Conservation (phyloP, 2,797 vertebrate species). For the Avahi laniger region DNA sequence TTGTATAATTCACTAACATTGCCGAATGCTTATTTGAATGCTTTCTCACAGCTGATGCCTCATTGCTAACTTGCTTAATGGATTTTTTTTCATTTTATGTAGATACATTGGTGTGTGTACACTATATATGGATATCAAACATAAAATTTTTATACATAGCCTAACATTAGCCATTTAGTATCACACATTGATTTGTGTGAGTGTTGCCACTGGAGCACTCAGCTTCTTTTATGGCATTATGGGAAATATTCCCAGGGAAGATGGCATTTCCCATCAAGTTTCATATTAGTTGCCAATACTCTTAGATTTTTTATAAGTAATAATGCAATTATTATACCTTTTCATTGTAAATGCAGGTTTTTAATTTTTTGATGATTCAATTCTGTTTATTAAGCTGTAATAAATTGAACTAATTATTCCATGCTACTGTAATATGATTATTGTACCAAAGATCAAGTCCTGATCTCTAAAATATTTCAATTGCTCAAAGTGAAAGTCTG, state of each 20-base stretch:
- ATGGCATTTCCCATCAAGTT: constrained; percentile 52
- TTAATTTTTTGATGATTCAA: constrained; percentile 20
- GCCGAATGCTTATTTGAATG: constrained; percentile 25
- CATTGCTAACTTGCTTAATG: constrained; percentile 56
- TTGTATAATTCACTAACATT: background rate
- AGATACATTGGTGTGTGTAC: constrained; percentile 46
- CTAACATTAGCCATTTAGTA: constrained; percentile 52
- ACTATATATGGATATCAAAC: constrained; percentile 65
- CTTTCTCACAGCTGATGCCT: background rate
- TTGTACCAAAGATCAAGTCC: background rate
- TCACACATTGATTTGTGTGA: constrained; percentile 67
- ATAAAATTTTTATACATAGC: constrained; percentile 69
- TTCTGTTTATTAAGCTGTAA: constrained; percentile 36
- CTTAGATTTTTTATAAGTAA: constrained; percentile 31
- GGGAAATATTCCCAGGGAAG: constrained; percentile 72
- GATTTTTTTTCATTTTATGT: constrained; percentile 51
- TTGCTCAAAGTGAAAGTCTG: background rate
- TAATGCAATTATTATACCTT: constrained; percentile 8
- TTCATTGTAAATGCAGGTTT: constrained; percentile 39
- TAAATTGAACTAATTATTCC: constrained; percentile 1
- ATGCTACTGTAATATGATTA: background rate
- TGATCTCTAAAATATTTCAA: background rate
- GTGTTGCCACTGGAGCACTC: constrained; percentile 53
- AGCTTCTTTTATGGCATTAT: constrained; percentile 51
- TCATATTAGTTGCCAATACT: constrained; percentile 15